These are phyloP conservation scores for Pyrochroa serraticornis DNA, from an alignment of 2,888 invertebrate species.

Conservation along the genomic window DNA sequence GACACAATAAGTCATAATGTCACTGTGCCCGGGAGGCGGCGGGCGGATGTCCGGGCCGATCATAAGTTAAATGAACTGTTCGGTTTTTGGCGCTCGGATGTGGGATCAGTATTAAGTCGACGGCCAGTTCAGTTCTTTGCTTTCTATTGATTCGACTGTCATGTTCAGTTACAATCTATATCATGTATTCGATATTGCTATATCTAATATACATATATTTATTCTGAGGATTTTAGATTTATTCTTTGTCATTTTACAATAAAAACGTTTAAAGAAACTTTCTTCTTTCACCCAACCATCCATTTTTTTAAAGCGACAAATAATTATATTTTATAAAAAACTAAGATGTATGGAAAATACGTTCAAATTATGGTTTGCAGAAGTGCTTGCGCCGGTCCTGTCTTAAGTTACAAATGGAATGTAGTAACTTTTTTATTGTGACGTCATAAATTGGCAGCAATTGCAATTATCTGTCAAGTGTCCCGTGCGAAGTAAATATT, in stretches of 20 bases:
- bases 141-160: constrained; percentile 22
- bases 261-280: constrained; percentile 55
- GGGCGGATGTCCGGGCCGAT: constrained; percentile 21
- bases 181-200: constrained; percentile 58
- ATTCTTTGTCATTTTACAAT: constrained; percentile 77
- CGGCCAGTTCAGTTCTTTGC: constrained; percentile 53
- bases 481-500: too few relatives aligned
- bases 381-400: background rate
- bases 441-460: background rate
- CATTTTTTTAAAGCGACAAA: too few relatives aligned
- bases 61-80: constrained; percentile 5
- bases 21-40: constrained; percentile 8
- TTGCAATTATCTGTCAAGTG: background rate
- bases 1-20: background rate
- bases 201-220: constrained; percentile 55
- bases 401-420: background rate
- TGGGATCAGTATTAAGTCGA: constrained; percentile 57
- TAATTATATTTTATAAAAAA: too few relatives aligned
- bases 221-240: constrained; percentile 68
- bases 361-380: too few relatives aligned
- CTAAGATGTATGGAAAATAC: too few relatives aligned
- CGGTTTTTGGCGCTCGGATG: constrained; percentile 47
- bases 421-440: background rate
- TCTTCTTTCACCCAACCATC: background rate
- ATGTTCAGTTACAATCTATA: constrained; percentile 41